A percentile compares a stretch with the other conserved stretches of the same genome.
phyloP scores from a whole-genome alignment of 2,888 invertebrate species.

The Antheraea yamamai region DNA sequence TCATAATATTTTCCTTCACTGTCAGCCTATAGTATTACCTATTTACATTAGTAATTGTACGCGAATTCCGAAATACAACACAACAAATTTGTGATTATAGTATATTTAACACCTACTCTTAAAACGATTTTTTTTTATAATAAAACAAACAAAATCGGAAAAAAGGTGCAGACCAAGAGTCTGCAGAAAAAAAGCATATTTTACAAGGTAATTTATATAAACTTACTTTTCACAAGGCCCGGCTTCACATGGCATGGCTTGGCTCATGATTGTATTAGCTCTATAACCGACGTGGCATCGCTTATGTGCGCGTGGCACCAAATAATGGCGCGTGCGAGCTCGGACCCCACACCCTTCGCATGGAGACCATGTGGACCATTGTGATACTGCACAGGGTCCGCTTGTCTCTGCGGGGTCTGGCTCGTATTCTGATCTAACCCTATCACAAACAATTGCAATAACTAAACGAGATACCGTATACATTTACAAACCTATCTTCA shows the following conservation, averaged over 20 bases:
- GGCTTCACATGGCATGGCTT: conserved; percentile 70
- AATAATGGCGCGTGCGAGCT: conserved; percentile 86
- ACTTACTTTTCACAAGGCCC: conserved; percentile 68
- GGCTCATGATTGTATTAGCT: conserved; percentile 65
- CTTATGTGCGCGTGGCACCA: conserved; percentile 83
- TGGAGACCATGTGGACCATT: conserved; percentile 90
- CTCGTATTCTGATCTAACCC: conserved; percentile 72
- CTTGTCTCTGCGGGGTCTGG: conserved; percentile 66
- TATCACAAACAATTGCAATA: conserved; percentile 28
- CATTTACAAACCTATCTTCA: background rate
- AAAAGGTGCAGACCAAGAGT: no score
- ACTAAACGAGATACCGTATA: background rate
- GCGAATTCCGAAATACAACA: no score
- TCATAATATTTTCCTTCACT: no score
- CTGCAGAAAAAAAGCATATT: background rate
- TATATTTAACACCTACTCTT: no score
- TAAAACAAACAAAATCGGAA: no score
- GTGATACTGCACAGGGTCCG: conserved; percentile 85
- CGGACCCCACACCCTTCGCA: conserved; percentile 88
- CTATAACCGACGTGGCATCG: conserved; percentile 80
- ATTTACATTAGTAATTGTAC: no score
- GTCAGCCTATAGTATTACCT: no score
- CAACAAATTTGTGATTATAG: no score
- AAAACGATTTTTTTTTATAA: no score
- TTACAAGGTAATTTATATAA: background rate